A percentile compares a stretch with the other conserved stretches of the same genome.
Evolutionary conservation across 2,888 invertebrate genomes (phyloP).

Genomic region (Drosophila peninsularis): DNA sequence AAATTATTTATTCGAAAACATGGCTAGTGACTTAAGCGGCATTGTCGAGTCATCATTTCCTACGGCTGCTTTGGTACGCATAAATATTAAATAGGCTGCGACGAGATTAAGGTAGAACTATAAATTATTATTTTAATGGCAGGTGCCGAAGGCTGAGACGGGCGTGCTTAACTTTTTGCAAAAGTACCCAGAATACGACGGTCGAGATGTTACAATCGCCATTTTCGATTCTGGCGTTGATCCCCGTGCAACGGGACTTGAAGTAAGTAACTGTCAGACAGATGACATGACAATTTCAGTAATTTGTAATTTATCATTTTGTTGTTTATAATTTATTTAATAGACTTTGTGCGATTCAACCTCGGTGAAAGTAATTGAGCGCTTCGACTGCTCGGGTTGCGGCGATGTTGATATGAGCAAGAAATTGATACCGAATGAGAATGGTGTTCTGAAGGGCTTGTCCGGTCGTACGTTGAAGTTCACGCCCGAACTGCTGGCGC

Average conservation of each 20-base stretch:
- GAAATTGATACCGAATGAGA: slow-evolving; percentile 87
- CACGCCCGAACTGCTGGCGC: slow-evolving; percentile 78
- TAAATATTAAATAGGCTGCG: not conserved
- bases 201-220: slow-evolving; percentile 95
- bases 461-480: slow-evolving; percentile 93
- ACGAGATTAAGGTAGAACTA: not conserved
- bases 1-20: slow-evolving; percentile 44
- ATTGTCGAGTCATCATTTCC: slow-evolving; percentile 90
- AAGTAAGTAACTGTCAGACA: slow-evolving; percentile 86
- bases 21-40: slow-evolving; percentile 74
- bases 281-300: not conserved
- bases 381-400: slow-evolving; percentile 97
- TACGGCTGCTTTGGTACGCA: slow-evolving; percentile 89
- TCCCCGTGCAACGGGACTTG: slow-evolving; percentile 96
- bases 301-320: not conserved
- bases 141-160: slow-evolving; percentile 95
- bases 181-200: slow-evolving; percentile 96
- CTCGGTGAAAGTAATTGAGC: slow-evolving; percentile 95
- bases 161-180: slow-evolving; percentile 93
- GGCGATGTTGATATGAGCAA: slow-evolving; percentile 97
- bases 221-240: slow-evolving; percentile 99
- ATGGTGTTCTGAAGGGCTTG: slow-evolving; percentile 92
- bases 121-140: not conserved
- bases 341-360: slow-evolving; percentile 93
- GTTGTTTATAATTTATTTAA: slow-evolving; percentile 6